phyloP scores from a whole-genome alignment of 2,113 vertebrate species.

The Illadopsis cleaveri region DNA sequence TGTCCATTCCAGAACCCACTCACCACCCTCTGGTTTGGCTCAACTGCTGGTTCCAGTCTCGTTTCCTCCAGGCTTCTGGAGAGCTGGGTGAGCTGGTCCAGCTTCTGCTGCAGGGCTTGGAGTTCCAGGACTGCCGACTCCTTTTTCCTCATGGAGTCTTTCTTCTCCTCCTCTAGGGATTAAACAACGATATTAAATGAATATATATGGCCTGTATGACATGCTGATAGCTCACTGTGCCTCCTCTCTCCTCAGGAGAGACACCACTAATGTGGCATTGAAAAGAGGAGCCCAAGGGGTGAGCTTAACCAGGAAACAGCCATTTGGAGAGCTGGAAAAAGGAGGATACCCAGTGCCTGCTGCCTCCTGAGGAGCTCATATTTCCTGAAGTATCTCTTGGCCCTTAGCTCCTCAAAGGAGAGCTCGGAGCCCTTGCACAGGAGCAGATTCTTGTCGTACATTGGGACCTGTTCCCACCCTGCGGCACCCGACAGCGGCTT shows the following conservation, averaged over 20 bases:
- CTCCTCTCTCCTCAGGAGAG: not conserved
- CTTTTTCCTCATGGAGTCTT: constrained; percentile 65
- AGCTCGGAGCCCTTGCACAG: constrained; percentile 13
- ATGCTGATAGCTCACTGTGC: not conserved
- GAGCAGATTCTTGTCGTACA: constrained; percentile 45
- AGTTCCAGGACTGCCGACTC: constrained; percentile 74
- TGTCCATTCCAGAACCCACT: not conserved
- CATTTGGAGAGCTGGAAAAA: not conserved
- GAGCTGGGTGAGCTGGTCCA: constrained; percentile 76
- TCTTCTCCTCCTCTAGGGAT: constrained; percentile 69
- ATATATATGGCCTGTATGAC: not conserved
- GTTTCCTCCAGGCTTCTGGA: constrained; percentile 54
- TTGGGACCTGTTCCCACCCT: not conserved
- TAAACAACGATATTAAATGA: not conserved
- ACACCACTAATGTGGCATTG: rapidly evolving
- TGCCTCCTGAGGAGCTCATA: not conserved
- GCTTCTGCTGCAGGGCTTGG: constrained; percentile 73
- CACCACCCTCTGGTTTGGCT: constrained; percentile 1
- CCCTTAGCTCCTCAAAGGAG: constrained; percentile 54
- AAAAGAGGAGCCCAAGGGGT: not conserved
- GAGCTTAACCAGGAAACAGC: not conserved
- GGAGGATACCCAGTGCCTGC: constrained; percentile 28
- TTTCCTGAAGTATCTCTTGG: constrained; percentile 36
- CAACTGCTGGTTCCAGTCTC: not conserved
- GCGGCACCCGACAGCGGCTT: not conserved